phyloP scores from a whole-genome alignment of 2,888 invertebrate species.

The Sarcophaga variegata region DNA sequence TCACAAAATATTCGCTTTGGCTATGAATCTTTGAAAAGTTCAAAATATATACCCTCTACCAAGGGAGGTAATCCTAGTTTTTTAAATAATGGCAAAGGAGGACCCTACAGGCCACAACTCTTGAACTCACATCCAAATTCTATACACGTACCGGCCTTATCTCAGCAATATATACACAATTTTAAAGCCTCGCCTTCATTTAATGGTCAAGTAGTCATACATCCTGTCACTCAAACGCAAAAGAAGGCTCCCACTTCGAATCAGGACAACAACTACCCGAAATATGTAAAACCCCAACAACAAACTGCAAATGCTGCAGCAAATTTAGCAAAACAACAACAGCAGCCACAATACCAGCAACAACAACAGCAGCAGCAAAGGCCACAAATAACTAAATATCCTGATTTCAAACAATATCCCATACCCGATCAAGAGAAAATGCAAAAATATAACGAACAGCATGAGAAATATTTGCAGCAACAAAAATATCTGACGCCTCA shows the following conservation, averaged over 20 bases:
- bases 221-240: slow-evolving; percentile 65
- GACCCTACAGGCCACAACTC: slow-evolving; percentile 61
- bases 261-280: slow-evolving; percentile 53
- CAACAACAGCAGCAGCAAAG: slow-evolving; percentile 34
- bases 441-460: slow-evolving; percentile 63
- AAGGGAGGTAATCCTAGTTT: slow-evolving; percentile 74
- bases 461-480: slow-evolving; percentile 67
- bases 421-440: slow-evolving; percentile 65
- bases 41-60: slow-evolving; percentile 72
- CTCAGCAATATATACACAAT: slow-evolving; percentile 73
- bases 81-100: slow-evolving; percentile 72
- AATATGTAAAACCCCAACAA: slow-evolving; percentile 54
- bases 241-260: slow-evolving; percentile 31
- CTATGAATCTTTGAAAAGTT: slow-evolving; percentile 72
- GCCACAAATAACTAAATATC: slow-evolving; percentile 23
- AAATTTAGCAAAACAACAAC: slow-evolving; percentile 29
- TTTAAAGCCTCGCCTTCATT: slow-evolving; percentile 79
- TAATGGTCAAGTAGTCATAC: slow-evolving; percentile 76
- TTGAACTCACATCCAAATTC: slow-evolving; percentile 64
- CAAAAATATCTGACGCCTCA: slow-evolving; percentile 62
- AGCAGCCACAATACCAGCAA: slow-evolving; percentile 14
- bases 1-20: slow-evolving; percentile 63
- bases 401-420: slow-evolving; percentile 63
- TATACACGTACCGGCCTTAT: slow-evolving; percentile 54
- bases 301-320: slow-evolving; percentile 44